These are phyloP conservation scores for Andrena marginata DNA, from an alignment of 2,888 invertebrate genomes.

Conservation along the genomic window DNA sequence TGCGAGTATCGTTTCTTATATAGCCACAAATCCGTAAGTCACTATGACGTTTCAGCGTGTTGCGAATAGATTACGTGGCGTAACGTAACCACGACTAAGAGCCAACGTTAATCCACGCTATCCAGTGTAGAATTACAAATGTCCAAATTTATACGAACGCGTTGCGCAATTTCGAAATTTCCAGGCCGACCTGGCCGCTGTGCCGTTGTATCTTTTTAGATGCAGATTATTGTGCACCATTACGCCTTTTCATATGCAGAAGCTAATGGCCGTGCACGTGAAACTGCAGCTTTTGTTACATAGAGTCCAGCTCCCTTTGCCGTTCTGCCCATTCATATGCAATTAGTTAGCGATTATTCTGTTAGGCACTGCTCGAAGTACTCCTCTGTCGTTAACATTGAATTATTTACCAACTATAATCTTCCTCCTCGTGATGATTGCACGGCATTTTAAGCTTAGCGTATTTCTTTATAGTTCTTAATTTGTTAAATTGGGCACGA, in stretches of 20 bases:
- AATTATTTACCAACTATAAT: background rate
- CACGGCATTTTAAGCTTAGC: too few relatives aligned
- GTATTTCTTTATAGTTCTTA: too few relatives aligned
- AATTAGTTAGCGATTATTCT: slow-evolving; percentile 26
- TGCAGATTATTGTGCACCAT: slow-evolving; percentile 31
- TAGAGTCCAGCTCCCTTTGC: slow-evolving; percentile 4
- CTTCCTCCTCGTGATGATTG: background rate
- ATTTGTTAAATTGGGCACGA: too few relatives aligned
- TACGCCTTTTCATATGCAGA: slow-evolving; percentile 36
- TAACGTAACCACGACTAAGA: slow-evolving; percentile 31
- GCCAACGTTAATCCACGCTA: slow-evolving; percentile 17
- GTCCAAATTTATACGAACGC: slow-evolving; percentile 7
- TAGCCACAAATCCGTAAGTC: slow-evolving; percentile 20
- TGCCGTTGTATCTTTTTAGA: slow-evolving; percentile 32
- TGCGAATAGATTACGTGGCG: slow-evolving; percentile 18
- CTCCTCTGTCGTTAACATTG: background rate
- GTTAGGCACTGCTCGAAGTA: slow-evolving; percentile 3
- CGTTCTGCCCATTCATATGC: slow-evolving; percentile 24
- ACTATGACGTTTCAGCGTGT: slow-evolving; percentile 20
- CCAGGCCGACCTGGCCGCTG: background rate
- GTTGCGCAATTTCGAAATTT: slow-evolving; percentile 7
- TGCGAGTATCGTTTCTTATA: background rate
- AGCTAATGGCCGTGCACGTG: slow-evolving; percentile 2
- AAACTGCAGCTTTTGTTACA: slow-evolving; percentile 20
- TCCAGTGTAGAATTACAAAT: slow-evolving; percentile 2